Conservation (phyloP, 2,113 vertebrate species). For the Centropus unirufus region DNA sequence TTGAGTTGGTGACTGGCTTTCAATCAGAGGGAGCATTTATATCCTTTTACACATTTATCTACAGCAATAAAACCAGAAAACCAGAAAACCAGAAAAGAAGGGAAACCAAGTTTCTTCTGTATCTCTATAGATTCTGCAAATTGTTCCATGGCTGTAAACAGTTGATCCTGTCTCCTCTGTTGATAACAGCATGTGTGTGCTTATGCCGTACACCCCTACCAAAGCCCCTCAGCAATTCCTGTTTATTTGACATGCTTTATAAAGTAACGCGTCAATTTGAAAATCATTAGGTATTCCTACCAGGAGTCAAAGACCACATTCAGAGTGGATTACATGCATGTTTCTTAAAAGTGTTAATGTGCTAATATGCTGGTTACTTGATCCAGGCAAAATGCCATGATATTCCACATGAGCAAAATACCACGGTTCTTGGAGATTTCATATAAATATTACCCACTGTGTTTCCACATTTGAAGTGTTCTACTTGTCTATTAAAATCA, state of each 20-base stretch:
- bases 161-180: background rate
- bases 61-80: background rate
- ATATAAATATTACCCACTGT: slow-evolving; percentile 89
- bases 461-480: slow-evolving; percentile 81
- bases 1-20: background rate
- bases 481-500: slow-evolving; percentile 78
- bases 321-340: slow-evolving; percentile 79
- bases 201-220: background rate
- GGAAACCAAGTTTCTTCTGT: background rate
- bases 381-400: slow-evolving; percentile 88
- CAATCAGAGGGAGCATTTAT: background rate
- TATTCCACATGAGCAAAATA: slow-evolving; percentile 81
- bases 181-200: background rate
- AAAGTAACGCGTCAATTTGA: slow-evolving; percentile 69
- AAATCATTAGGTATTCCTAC: slow-evolving; percentile 79
- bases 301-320: slow-evolving; percentile 82
- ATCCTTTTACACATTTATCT: background rate
- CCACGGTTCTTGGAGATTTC: slow-evolving; percentile 79
- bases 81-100: background rate
- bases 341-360: slow-evolving; percentile 91
- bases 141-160: background rate
- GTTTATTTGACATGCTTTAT: slow-evolving; percentile 64
- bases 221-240: slow-evolving; percentile 38
- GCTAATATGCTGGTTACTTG: slow-evolving; percentile 95
- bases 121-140: background rate